Evolutionary conservation across 2,797 vertebrate species (phyloP), one percentile per base, ranked within the genome.

Genomic region (Aulostomus chinensis): DNA sequence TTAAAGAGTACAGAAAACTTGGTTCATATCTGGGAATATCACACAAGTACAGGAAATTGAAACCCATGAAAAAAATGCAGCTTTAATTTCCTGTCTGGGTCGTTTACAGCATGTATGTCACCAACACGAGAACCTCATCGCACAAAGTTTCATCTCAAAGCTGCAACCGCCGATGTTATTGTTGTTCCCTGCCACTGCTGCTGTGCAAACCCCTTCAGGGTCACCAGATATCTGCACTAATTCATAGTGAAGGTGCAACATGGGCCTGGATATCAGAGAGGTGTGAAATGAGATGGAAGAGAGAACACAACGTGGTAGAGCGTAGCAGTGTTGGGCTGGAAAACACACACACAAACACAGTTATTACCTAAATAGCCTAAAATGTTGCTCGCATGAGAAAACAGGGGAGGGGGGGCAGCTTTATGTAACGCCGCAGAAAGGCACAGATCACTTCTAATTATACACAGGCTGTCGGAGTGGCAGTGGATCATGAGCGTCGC

Each of bases 351-450:
- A 29, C 10, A 60, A 40, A 43, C 13, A 24, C 3, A 0, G 21
- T 42, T 28, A 42, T 52, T 53, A 62, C 47, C 29, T 45, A 38
- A 64, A 65, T 40, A 53, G 13, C 50, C 49, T 13, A 24, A 55
- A 42, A 41, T 49, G 0, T 13, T 32, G 18, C 32, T 36, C 10
- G 12, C 54, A 66, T 48, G 45, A 68, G 31, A 32, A 55, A 64
- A 52, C 36, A 32, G 18, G 26, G 1, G 10, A 24, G 34, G 13
- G 20, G n/a, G 5, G 50, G 32, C n/a, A 3, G 20, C 33, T 17
- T 81, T 75, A 72, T 20, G 25, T 58, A 81, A 85, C 38, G 26
- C 28, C 7, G 20, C 39, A 33, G 55, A 52, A 25, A 53, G 64
- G 42, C 48, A 65, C 41, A 35, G 63, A 53, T 65, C 58, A 31